Conservation (phyloP, 2,113 vertebrate genomes). For the Lagopus muta region DNA sequence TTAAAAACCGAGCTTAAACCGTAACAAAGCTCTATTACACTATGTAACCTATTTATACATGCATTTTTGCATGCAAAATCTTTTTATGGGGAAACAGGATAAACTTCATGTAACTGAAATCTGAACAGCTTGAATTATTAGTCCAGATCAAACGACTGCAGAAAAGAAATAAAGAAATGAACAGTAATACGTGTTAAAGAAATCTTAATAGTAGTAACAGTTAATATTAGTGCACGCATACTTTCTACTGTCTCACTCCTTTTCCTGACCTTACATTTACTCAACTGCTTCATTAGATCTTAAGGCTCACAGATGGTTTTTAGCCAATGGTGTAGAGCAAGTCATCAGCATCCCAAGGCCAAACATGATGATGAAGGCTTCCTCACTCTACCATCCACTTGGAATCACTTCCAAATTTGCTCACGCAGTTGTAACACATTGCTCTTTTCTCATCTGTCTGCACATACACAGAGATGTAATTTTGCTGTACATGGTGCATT, state of each 20-base stretch:
- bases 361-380: accelerated
- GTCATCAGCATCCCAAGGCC: no score
- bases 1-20: background rate
- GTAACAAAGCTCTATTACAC: background rate
- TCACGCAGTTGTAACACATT: background rate
- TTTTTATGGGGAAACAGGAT: background rate
- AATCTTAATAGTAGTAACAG: background rate
- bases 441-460: background rate
- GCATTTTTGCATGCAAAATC: background rate
- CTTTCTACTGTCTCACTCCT: background rate
- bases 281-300: background rate
- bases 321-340: background rate
- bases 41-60: background rate
- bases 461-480: background rate
- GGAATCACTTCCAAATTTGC: background rate
- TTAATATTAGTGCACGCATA: background rate
- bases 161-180: background rate
- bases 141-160: background rate
- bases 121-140: background rate
- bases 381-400: accelerated
- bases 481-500: background rate
- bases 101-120: background rate
- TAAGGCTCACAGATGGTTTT: accelerated
- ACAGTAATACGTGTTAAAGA: background rate
- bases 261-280: background rate